Evolutionary conservation across 2,888 invertebrate species (phyloP).

Genomic region (Lagria hirta): DNA sequence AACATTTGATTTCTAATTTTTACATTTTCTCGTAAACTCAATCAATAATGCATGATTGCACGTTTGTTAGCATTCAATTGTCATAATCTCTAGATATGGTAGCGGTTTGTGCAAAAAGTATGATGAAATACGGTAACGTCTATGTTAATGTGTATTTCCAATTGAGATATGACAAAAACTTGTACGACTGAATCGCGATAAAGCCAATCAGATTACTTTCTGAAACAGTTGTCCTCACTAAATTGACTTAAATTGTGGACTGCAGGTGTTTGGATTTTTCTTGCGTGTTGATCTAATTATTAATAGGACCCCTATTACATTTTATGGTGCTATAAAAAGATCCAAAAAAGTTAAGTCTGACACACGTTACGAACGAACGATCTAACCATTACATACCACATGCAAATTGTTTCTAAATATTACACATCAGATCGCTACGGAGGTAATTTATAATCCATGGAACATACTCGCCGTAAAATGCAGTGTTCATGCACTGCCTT

Average conservation of each 20-base stretch:
- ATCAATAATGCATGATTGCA: constrained; percentile 32
- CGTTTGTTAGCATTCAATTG: constrained; percentile 32
- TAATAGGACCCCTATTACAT: constrained; percentile 13
- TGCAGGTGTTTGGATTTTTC: constrained; percentile 18
- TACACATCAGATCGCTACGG: constrained; percentile 8
- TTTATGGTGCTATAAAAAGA: constrained; percentile 9
- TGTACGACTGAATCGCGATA: constrained; percentile 9
- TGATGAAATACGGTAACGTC: constrained; percentile 35
- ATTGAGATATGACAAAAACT: constrained; percentile 29
- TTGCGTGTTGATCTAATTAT: constrained; percentile 19
- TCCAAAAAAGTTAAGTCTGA: constrained; percentile 1
- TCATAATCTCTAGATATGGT: constrained; percentile 35
- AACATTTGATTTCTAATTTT: constrained; percentile 12
- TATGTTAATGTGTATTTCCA: constrained; percentile 35
- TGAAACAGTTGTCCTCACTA: constrained; percentile 2
- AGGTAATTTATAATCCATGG: constrained; percentile 10
- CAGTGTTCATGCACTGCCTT: constrained; percentile 1
- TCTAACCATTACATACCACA: constrained; percentile 4
- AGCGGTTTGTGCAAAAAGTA: constrained; percentile 28
- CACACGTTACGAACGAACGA: constrained; percentile 3
- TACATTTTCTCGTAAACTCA: constrained; percentile 27
- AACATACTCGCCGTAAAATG: constrained; percentile 11
- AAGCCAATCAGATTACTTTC: constrained; percentile 9
- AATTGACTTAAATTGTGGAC: constrained; percentile 20
- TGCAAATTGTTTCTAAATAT: constrained; percentile 19